Percentiles rank a stretch among this genome's conserved stretches.
Conservation (phyloP, 2,888 invertebrate species). For the Nemoura dubitans region DNA sequence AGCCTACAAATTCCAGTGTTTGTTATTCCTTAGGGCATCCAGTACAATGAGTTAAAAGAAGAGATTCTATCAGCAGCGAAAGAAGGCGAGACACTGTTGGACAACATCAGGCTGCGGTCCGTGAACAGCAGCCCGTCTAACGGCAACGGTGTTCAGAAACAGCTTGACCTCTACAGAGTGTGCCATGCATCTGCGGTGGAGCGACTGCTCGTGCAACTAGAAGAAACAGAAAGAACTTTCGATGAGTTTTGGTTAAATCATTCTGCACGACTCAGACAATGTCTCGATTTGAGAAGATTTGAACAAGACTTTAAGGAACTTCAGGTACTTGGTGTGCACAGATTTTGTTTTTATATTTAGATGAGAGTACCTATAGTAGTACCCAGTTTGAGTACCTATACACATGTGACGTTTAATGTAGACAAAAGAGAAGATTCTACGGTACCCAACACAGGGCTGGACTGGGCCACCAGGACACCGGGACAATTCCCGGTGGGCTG, state of each 20-base stretch:
- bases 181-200: slow-evolving; percentile 87
- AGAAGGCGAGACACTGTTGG: slow-evolving; percentile 87
- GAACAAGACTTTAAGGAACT: slow-evolving; percentile 94
- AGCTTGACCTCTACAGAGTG: slow-evolving; percentile 54
- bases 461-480: too few species aligned
- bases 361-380: too few species aligned
- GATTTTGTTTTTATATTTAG: too few species aligned
- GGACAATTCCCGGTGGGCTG: too few species aligned
- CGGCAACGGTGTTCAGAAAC: slow-evolving; percentile 45
- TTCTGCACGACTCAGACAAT: slow-evolving; percentile 87
- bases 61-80: slow-evolving; percentile 87
- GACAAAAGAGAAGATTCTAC: too few species aligned
- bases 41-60: slow-evolving; percentile 78
- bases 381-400: too few species aligned
- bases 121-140: slow-evolving; percentile 45
- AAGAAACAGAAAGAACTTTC: slow-evolving; percentile 93
- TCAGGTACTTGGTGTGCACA: slow-evolving; percentile 67
- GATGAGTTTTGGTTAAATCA: slow-evolving; percentile 95
- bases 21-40: slow-evolving; percentile 52
- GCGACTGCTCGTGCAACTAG: slow-evolving; percentile 89
- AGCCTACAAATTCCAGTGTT: too few species aligned
- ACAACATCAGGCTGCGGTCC: slow-evolving; percentile 59
- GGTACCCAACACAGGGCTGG: too few species aligned
- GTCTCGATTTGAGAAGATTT: slow-evolving; percentile 89
- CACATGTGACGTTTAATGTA: too few species aligned